Base-by-base conservation (phyloP, 2,113 vertebrate species). In the Brevimyrus niger region DNA sequence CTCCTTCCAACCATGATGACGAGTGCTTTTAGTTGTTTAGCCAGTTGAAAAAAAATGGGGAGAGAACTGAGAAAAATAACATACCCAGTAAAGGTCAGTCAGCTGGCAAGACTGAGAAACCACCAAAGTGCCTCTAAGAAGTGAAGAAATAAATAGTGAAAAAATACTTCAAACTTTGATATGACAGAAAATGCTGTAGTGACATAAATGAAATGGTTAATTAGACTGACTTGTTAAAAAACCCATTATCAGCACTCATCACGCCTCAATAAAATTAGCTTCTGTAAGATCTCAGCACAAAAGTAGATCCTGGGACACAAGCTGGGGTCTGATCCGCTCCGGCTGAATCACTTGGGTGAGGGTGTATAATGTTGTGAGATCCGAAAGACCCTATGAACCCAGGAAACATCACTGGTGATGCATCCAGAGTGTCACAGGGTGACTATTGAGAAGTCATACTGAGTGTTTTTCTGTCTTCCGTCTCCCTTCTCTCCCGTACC, bases 21-120 rank as follows among this genome's bases (percentile, higher is more conserved):
- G n/a, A 53, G 50, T 53, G 48, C 48, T 47, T 86, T 86, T 50
- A 87, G 48, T 87, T 35, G 50, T 87, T 87, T 87, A 53, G 85
- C 48, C 50, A 13, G 50, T 53, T 35, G 47, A 38, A 87, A 19
- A 51, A 51, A 51, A 31, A 1, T 3, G 46, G 17, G 42, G 44
- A 23, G 44, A 0, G 3, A 31, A 87, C 23, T 19, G n/a, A 35
- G 84, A 55, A 87, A 51, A 87, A 87, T 51, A 53, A 53, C 85
- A 87, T 15, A 87, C 10, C 10, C 50, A 19, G 50, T 55, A 87
- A 87, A 87, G 85, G 85, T 87, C 47, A 87, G 50, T 53, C 85
- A 87, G 84, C 23, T 86, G 84, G 35, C 23, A 48, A 51, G 48
- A 35, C 50, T 38, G 82, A 47, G 82, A 47, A 84, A n/a, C 42